Base-by-base conservation (phyloP, 1,140 invertebrate genomes). In the Hesperophylax magnus region DNA sequence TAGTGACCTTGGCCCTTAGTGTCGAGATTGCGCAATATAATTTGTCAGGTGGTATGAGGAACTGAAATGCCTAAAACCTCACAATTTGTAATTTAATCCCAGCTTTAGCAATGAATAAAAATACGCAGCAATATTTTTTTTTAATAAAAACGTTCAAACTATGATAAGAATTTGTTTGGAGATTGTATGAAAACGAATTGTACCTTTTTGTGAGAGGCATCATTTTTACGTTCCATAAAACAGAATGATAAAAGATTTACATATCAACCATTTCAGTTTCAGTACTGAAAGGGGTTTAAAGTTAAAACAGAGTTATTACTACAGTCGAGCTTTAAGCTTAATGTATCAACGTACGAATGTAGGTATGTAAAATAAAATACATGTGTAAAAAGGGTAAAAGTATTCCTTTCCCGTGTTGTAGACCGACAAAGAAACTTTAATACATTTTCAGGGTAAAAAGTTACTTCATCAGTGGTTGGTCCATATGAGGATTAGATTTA, bases 11-110 rank as follows among this genome's bases (percentile, higher is more conserved):
- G 67, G 67, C 39, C 39, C n/a, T 2, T 52, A 39, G 39, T 20
- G 67, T 71, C 3, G 67, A 71, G 67, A 71, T 71, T 71, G 67
- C 67, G 67, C 67, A 71, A 47, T 71, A 71, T 18, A 71, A 52
- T 20, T 52, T 52, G 34, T 47, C 67, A 52, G 39, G 47, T 71
- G 67, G 67, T 71, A 24, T 71, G 67, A 71, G 67, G 67, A 17
- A 27, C 22, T 18, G 27, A 71, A 71, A 71, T 39, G 67, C 6
- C 20, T 52, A 20, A 20, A 58, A 65, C 39, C 34, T 71, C 18
- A 47, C n/a, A 71, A 71, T 71, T 71, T 71, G 67, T 71, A 71
- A 71, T 71, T 47, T 52, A 71, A 52, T 71, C 39, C 39, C 0
- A 52, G 39, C 18, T 24, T 9, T 6, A 20, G 2, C 39, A 47